Conservation (phyloP, 1,140 invertebrate species). For the Globodera rostochiensis region DNA sequence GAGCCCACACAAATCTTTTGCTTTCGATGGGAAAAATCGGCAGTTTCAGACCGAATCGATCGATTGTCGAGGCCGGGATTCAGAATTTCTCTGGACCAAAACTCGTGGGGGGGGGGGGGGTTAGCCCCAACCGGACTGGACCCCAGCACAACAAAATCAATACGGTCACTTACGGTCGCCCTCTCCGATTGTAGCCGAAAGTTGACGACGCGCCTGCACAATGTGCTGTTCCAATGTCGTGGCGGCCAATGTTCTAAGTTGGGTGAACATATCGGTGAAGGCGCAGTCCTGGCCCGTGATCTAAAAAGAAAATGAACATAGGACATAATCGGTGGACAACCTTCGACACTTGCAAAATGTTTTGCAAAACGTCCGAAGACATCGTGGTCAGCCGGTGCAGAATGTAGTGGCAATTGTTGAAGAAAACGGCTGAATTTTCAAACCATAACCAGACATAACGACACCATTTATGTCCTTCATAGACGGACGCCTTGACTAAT, state of each 20-base stretch:
- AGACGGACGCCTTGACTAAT: too few relatives aligned
- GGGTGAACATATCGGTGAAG: conserved; percentile 31
- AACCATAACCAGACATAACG: not conserved
- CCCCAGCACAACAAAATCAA: too few relatives aligned
- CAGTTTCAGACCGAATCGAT: not conserved
- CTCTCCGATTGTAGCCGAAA: conserved; percentile 39
- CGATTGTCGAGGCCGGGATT: not conserved
- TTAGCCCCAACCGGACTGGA: too few relatives aligned
- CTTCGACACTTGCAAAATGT: conserved; percentile 23
- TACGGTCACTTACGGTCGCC: conserved; percentile 19
- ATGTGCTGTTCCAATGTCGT: conserved; percentile 37
- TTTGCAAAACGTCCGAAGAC: conserved; percentile 17
- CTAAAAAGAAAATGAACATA: not conserved
- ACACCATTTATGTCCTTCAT: too few relatives aligned
- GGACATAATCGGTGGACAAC: not conserved
- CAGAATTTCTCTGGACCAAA: not conserved
- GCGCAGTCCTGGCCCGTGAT: conserved; percentile 30
- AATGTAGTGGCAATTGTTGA: conserved; percentile 51
- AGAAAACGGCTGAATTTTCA: conserved; percentile 47
- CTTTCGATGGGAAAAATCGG: too few relatives aligned
- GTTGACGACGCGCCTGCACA: conserved; percentile 25
- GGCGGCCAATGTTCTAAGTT: conserved; percentile 26
- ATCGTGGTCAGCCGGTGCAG: conserved; percentile 37
- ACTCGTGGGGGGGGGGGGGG: too few relatives aligned
- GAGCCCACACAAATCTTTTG: too few relatives aligned